These are phyloP conservation scores for Aporophyla lueneburgensis DNA, from an alignment of 2,888 invertebrate genomes.

Conservation along the genomic window DNA sequence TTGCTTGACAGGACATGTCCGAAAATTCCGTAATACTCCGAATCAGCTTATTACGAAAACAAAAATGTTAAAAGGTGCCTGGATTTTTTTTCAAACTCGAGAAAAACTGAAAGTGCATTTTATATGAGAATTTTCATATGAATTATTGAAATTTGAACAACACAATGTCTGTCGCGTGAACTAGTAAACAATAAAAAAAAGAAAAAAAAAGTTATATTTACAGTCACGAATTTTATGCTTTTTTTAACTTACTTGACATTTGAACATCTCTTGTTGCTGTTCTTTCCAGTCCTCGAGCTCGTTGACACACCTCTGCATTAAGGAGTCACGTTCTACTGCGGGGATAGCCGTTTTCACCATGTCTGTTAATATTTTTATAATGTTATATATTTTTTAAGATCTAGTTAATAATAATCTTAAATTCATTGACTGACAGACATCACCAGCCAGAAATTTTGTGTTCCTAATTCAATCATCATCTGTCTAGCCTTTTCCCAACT, in stretches of 20 bases:
- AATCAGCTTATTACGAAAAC: no score
- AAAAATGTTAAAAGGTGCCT: no score
- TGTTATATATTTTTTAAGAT: no score
- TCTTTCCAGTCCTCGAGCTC: conserved; percentile 94
- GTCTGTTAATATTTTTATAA: conserved; percentile 68
- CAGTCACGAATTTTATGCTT: background rate
- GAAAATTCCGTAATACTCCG: no score
- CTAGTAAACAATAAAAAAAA: background rate
- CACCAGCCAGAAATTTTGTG: no score
- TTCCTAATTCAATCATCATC: no score
- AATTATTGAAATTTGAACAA: background rate
- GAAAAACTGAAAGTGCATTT: no score
- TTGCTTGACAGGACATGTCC: no score
- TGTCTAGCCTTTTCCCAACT: no score
- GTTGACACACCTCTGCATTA: conserved; percentile 91
- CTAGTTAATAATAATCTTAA: background rate
- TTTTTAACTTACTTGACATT: conserved; percentile 86
- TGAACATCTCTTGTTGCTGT: conserved; percentile 92
- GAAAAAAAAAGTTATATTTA: no score
- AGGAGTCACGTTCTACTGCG: conserved; percentile 75
- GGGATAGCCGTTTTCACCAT: conserved; percentile 73
- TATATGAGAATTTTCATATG: no score
- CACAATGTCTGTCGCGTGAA: background rate
- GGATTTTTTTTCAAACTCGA: no score
- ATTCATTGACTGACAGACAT: background rate